Evolutionary conservation across 2,113 vertebrate genomes (phyloP).

Genomic region (Cyanocitta stelleri): DNA sequence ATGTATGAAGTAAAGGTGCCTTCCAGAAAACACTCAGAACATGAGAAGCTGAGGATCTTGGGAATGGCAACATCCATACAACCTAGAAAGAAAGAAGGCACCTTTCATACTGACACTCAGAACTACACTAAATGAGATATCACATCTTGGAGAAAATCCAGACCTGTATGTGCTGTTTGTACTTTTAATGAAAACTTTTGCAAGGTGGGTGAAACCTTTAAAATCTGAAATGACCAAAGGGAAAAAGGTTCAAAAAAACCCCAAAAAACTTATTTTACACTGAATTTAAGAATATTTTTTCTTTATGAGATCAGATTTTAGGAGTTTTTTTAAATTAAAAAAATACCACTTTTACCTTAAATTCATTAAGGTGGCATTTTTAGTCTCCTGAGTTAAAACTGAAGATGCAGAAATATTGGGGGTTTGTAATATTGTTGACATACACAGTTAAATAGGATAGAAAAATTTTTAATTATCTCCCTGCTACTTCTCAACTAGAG

Average conservation of each 20-base stretch:
- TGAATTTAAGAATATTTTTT: not conserved
- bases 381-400: not conserved
- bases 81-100: not conserved
- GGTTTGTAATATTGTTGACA: not conserved
- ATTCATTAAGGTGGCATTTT: not conserved
- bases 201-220: not conserved
- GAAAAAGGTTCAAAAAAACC: not conserved
- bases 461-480: not conserved
- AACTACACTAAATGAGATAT: not conserved
- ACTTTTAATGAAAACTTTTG: not conserved
- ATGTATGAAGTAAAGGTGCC: not conserved
- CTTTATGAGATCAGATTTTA: not conserved
- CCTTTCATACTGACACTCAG: not conserved
- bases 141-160: not conserved
- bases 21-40: not conserved
- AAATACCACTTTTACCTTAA: not conserved
- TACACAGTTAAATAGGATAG: not conserved
- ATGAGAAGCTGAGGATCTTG: not conserved
- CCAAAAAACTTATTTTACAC: not conserved
- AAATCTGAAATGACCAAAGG: not conserved
- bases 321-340: rapidly evolving
- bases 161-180: not conserved
- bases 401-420: not conserved
- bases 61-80: not conserved
- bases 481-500: not conserved